phyloP scores from a whole-genome alignment of 2,113 vertebrate genomes.

The Arizona elegans region DNA sequence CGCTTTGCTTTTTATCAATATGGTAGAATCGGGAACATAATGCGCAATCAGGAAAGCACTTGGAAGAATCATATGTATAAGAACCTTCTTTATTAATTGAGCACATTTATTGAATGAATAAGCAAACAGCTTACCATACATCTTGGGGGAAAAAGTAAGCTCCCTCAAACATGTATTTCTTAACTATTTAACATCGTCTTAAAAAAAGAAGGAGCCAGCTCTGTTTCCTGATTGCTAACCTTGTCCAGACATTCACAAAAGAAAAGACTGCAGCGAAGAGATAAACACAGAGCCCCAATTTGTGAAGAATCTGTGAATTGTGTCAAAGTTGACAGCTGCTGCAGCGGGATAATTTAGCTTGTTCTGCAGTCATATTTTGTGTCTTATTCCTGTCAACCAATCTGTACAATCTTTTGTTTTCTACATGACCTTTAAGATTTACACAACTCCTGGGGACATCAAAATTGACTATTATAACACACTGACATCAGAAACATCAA shows the following conservation, averaged over 20 bases:
- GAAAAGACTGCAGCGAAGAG: slow-evolving; percentile 9
- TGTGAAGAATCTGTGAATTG: slow-evolving; percentile 23
- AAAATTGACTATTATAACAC: background rate
- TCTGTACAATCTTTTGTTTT: background rate
- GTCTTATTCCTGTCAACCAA: slow-evolving; percentile 11
- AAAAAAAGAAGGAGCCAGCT: background rate
- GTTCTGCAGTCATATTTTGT: background rate
- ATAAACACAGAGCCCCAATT: slow-evolving; percentile 31
- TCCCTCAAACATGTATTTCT: background rate
- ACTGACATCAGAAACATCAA: background rate
- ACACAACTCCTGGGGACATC: background rate
- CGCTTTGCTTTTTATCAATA: background rate
- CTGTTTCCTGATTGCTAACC: slow-evolving; percentile 7
- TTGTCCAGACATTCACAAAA: background rate
- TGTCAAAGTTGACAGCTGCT: slow-evolving; percentile 14
- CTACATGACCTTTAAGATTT: background rate
- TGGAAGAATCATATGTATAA: background rate
- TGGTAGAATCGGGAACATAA: background rate
- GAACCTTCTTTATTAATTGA: background rate
- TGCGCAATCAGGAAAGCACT: background rate
- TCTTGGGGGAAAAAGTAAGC: background rate
- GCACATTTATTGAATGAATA: background rate
- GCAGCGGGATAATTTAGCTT: slow-evolving; percentile 35
- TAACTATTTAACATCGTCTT: slow-evolving; percentile 5
- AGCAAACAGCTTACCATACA: background rate